Conservation (phyloP, 2,888 invertebrate genomes). For the Yponomeuta plumbellus region DNA sequence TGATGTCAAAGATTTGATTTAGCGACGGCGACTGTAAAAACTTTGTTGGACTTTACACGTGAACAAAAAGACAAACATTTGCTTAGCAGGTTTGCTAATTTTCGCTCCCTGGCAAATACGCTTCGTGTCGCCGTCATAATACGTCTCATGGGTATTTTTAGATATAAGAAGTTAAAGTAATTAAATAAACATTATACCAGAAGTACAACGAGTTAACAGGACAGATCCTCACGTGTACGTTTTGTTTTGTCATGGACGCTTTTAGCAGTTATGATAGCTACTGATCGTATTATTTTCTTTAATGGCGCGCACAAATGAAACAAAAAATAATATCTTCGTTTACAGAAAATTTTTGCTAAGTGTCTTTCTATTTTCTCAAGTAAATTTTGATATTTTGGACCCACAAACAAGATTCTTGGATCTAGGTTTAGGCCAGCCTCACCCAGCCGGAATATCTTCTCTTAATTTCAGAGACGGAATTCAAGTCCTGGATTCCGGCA, state of each 20-base stretch:
- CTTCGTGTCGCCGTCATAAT: neutral
- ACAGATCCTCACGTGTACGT: neutral
- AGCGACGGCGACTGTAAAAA: neutral
- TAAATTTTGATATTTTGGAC: no score
- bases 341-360: no score
- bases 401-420: no score
- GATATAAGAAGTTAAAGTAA: neutral
- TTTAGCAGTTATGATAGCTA: neutral
- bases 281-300: no score
- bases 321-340: no score
- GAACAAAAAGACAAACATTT: conserved; percentile 1
- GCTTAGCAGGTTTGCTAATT: neutral
- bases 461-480: no score
- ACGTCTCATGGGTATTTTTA: neutral
- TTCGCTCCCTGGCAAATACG: neutral
- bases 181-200: neutral
- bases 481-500: no score
- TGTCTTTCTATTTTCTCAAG: no score
- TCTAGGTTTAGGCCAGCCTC: no score
- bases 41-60: neutral
- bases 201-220: neutral
- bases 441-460: no score
- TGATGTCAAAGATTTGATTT: neutral
- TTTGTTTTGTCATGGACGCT: neutral
- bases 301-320: no score